A percentile compares a stretch with the other conserved stretches of the same genome.
These are phyloP conservation scores for Shargacucullia verbasci DNA, from an alignment of 2,888 invertebrate species.

Conservation along the genomic window DNA sequence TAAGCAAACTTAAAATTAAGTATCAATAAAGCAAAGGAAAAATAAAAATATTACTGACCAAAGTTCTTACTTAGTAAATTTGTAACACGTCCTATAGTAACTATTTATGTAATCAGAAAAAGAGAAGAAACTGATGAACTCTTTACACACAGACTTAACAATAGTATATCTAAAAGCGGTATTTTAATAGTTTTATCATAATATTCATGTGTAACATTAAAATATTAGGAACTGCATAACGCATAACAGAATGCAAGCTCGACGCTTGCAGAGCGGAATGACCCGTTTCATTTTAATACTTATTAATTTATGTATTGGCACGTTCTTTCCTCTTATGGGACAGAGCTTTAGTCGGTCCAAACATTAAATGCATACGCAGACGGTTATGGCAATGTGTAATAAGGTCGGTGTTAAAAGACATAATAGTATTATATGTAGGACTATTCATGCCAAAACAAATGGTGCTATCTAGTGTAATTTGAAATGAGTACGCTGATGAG, in stretches of 20 bases:
- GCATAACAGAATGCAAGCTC: slow-evolving; percentile 32
- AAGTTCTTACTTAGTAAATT: too few species aligned
- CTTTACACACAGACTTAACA: too few species aligned
- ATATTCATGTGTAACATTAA: slow-evolving; percentile 10
- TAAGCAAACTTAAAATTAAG: too few species aligned
- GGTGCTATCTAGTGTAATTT: not conserved
- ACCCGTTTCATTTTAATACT: slow-evolving; percentile 34
- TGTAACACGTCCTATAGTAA: too few species aligned
- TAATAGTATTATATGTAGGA: not conserved
- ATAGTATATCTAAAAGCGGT: too few species aligned
- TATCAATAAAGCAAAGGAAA: too few species aligned
- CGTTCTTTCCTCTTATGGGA: slow-evolving; percentile 18
- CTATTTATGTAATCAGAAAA: too few species aligned
- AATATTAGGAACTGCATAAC: slow-evolving; percentile 19
- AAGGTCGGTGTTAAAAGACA: slow-evolving; percentile 1
- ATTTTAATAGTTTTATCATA: too few species aligned
- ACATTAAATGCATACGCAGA: slow-evolving; percentile 31
- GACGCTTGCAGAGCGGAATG: slow-evolving; percentile 29
- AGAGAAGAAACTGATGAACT: too few species aligned
- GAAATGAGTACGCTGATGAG: too few species aligned
- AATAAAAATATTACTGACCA: too few species aligned
- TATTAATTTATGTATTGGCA: slow-evolving; percentile 45
- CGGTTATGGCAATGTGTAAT: slow-evolving; percentile 25
- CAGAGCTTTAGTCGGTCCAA: slow-evolving; percentile 23
- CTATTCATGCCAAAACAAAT: slow-evolving; percentile 4